Percentiles rank a stretch among this genome's conserved stretches.
Conservation (phyloP, 2,888 invertebrate species). For the Dicyrtoma fusca region DNA sequence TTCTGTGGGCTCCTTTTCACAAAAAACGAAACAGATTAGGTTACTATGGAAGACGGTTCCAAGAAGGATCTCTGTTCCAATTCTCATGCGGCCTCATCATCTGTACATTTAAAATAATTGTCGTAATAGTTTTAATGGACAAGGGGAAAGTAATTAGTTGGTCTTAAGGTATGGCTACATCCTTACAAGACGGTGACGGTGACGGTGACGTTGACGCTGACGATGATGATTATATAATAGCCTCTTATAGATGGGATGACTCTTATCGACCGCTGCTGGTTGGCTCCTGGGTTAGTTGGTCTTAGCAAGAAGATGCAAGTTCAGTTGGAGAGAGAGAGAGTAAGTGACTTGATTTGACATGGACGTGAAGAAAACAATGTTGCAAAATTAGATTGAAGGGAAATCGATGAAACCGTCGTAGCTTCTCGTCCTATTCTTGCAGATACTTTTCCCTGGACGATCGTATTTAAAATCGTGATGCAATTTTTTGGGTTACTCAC, state of each 20-base stretch:
- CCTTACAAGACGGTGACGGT: too few species aligned
- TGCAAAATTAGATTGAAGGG: constrained; percentile 34
- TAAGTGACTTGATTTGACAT: constrained; percentile 5
- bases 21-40: too few species aligned
- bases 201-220: too few species aligned
- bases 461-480: constrained; percentile 21
- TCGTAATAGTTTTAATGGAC: too few species aligned
- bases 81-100: too few species aligned
- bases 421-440: background rate
- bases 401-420: constrained; percentile 24
- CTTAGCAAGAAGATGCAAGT: background rate
- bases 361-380: constrained; percentile 31
- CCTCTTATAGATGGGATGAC: too few species aligned
- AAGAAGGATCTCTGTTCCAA: too few species aligned
- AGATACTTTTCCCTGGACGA: constrained; percentile 3
- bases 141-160: too few species aligned
- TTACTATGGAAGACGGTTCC: too few species aligned
- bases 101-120: too few species aligned
- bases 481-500: constrained; percentile 17
- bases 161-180: too few species aligned
- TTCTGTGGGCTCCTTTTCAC: too few species aligned
- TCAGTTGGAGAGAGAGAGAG: background rate
- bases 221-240: background rate
- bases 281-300: background rate
- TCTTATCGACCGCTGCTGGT: background rate